Conservation (phyloP, 1,140 invertebrate species). For the Drosophila insularis region DNA sequence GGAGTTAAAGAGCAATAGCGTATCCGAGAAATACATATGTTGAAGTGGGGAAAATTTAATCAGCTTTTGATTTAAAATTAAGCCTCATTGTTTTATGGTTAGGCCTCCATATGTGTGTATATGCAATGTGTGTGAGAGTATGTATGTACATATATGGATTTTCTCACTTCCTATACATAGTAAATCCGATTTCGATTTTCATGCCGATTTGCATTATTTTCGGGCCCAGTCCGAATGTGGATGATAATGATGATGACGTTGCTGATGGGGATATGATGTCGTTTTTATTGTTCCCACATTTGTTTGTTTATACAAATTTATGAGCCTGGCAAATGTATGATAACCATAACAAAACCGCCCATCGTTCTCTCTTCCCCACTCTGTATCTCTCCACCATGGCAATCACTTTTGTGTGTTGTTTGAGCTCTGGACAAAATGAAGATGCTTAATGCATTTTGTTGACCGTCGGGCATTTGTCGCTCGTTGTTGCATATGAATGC, state of each 20-base stretch:
- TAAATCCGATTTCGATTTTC: slow-evolving; percentile 4
- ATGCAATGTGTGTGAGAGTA: background rate
- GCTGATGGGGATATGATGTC: background rate
- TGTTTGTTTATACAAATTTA: slow-evolving; percentile 34
- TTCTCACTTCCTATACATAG: slow-evolving; percentile 4
- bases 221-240: background rate
- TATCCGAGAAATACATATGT: background rate
- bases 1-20: background rate
- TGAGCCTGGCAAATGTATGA: slow-evolving; percentile 8
- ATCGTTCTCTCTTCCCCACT: background rate
- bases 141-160: background rate
- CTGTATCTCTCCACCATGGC: background rate
- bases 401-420: slow-evolving; percentile 11
- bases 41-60: background rate
- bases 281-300: slow-evolving; percentile 19
- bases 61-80: background rate
- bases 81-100: slow-evolving; percentile 4
- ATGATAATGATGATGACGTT: background rate
- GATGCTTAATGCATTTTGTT: slow-evolving; percentile 61
- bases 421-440: slow-evolving; percentile 26
- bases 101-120: background rate
- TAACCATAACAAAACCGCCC: slow-evolving; percentile 10
- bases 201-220: slow-evolving; percentile 7
- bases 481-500: slow-evolving; percentile 62
- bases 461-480: slow-evolving; percentile 48